These are phyloP conservation scores for Dromaius novaehollandiae DNA, from an alignment of 2,113 vertebrate species.

Conservation along the genomic window DNA sequence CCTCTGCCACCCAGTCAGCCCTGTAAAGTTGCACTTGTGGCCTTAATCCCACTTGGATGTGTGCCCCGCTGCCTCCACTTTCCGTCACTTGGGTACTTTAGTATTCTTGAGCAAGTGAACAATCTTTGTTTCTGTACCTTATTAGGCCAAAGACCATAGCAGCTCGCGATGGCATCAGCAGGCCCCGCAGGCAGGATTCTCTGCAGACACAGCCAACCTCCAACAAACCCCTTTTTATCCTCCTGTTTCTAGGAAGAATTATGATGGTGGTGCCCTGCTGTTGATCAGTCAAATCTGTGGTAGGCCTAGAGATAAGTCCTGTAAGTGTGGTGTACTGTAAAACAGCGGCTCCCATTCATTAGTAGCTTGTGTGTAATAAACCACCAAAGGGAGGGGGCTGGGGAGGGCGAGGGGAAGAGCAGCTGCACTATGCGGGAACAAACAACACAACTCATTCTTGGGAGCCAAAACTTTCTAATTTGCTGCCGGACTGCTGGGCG, in stretches of 20 bases:
- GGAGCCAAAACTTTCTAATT: conserved; percentile 82
- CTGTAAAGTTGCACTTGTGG: conserved; percentile 72
- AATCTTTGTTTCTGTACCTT: conserved; percentile 84
- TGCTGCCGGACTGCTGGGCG: conserved; percentile 79
- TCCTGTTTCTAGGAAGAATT: conserved; percentile 85
- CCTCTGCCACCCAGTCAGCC: conserved; percentile 71
- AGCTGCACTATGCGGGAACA: conserved; percentile 82
- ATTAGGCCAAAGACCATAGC: conserved; percentile 80
- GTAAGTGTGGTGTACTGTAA: conserved; percentile 85
- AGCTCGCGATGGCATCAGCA: conserved; percentile 79
- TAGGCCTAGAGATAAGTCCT: conserved; percentile 85
- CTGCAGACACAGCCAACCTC: conserved; percentile 82
- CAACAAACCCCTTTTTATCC: conserved; percentile 92
- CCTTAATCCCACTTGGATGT: conserved; percentile 80
- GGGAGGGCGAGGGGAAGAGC: conserved; percentile 59
- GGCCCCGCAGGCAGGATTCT: conserved; percentile 80
- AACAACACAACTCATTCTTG: conserved; percentile 87
- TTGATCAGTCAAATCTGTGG: conserved; percentile 84
- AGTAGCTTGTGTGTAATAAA: conserved; percentile 83
- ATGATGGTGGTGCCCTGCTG: conserved; percentile 82
- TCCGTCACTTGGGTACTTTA: conserved; percentile 71
- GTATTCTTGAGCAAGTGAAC: conserved; percentile 78
- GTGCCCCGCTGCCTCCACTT: conserved; percentile 75
- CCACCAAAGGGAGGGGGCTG: conserved; percentile 70
- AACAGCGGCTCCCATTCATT: conserved; percentile 88